Base-by-base conservation (phyloP, 2,888 invertebrate genomes). In the Zelleria hepariella region DNA sequence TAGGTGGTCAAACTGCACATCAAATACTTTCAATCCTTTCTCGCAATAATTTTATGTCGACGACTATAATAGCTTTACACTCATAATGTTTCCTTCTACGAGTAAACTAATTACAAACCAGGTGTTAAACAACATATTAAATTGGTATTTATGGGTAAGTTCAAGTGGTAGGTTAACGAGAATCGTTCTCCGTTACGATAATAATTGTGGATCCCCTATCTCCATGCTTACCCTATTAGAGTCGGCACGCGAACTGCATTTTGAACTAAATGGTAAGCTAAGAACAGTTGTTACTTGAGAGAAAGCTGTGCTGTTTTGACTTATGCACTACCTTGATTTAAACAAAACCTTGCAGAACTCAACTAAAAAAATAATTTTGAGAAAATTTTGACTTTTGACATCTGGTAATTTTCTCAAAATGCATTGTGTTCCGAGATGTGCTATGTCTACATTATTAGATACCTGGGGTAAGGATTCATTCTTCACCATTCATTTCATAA, bases 161-260 rank as follows among this genome's bases (percentile, higher is more conserved):
- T 58, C 58, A 58, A 58, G 51, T 58, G 27, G 58, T 51, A 51
- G 58, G 58, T 58, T 58, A 58, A 58, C 58, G 7, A 58, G 58
- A 42, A 51, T 51, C 18, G 58, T 48, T 57, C 20, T 18, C 58
- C 26, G 58, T 27, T 48, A 57, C 48, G 32, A 56, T 21, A 20
- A 58, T 59, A 59, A 58, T 59, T 58, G 58, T 58, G 49, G 54
- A 51, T 58, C 59, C 61, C 61, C 59, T 58, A 59, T 61, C 57
- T 21, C 24, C 56, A n/a, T 52, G 49, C 26, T 18, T 32, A 18
- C 32, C 18, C 27, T 27, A 32, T 55, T 55, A 55, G 27, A 27
- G 55, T n/a, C 53, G 15, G 56, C 57, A 57, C 57, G 57, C 57
- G 48, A 57, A 57, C 57, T 21, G 20, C 18, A 27, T 56, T 53